Conservation (phyloP, 2,113 vertebrate species). For the Tursiops truncatus region DNA sequence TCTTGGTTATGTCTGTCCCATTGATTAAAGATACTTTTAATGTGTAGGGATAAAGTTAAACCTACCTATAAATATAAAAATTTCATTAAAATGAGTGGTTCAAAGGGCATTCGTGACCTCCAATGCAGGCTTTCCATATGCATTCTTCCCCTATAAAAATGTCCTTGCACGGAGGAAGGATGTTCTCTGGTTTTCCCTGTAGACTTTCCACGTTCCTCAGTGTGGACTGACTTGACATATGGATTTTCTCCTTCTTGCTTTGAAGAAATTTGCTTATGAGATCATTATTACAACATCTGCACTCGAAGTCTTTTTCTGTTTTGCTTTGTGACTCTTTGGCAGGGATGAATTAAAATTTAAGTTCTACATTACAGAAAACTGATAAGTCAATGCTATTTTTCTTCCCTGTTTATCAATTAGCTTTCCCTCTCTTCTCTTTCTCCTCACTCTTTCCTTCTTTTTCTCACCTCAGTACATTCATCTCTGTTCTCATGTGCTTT, state of each 20-base stretch:
- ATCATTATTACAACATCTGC: not conserved
- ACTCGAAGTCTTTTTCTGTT: not conserved
- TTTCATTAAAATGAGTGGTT: not conserved
- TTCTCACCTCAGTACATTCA: not conserved
- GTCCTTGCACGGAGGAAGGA: fast-evolving
- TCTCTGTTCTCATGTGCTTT: slow-evolving; percentile 38
- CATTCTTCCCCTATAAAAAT: not conserved
- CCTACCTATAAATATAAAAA: not conserved
- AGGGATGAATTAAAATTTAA: not conserved
- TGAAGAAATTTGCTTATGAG: not conserved
- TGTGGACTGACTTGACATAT: fast-evolving
- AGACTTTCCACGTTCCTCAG: fast-evolving
- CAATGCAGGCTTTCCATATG: not conserved
- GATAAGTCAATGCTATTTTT: not conserved
- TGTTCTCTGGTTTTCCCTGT: not conserved
- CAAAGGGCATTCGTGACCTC: not conserved
- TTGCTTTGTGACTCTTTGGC: not conserved
- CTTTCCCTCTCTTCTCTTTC: not conserved
- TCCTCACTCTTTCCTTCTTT: not conserved
- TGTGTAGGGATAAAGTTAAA: not conserved
- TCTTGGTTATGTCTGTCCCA: not conserved
- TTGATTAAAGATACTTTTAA: not conserved
- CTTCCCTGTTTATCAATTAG: not conserved
- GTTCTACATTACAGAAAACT: not conserved
- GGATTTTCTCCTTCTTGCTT: not conserved